Conservation (phyloP, 2,888 invertebrate species). For the Hirtodrosophila confusa region DNA sequence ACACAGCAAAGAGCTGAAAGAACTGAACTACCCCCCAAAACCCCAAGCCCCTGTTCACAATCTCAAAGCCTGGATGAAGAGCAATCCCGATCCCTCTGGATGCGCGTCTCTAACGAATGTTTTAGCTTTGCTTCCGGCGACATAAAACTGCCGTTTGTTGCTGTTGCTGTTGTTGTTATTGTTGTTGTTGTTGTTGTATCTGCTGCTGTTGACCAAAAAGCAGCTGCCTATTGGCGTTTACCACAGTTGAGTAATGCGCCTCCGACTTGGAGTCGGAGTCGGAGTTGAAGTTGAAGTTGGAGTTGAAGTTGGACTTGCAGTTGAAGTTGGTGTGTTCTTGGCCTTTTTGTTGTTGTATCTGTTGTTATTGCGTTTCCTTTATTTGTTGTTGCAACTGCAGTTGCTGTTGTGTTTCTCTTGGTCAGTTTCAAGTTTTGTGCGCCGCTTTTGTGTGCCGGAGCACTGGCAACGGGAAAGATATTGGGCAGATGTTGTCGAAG, state of each 20-base stretch:
- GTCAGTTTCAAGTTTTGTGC: conserved; percentile 11
- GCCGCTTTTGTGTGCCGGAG: conserved; percentile 29
- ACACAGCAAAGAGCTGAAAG: conserved; percentile 20
- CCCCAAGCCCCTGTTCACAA: not conserved
- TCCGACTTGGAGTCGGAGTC: conserved; percentile 31
- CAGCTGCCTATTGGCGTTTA: conserved; percentile 78
- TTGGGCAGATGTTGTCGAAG: conserved; percentile 55
- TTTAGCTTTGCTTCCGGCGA: conserved; percentile 75
- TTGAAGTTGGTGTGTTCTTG: conserved; percentile 26
- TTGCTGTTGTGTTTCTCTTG: conserved; percentile 11
- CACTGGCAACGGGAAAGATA: conserved; percentile 31
- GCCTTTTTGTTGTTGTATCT: conserved; percentile 21
- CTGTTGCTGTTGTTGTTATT: conserved; percentile 15
- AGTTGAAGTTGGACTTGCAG: conserved; percentile 19
- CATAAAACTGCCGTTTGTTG: conserved; percentile 74
- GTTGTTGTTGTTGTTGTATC: conserved; percentile 13
- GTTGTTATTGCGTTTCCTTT: conserved; percentile 53
- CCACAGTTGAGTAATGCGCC: conserved; percentile 74
- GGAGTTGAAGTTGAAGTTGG: conserved; percentile 14
- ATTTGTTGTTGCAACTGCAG: conserved; percentile 34
- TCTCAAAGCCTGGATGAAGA: conserved; percentile 18
- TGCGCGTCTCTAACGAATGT: conserved; percentile 68
- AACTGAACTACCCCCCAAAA: conserved; percentile 1
- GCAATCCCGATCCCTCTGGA: conserved; percentile 42
- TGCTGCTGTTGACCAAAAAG: conserved; percentile 56